Conservation (phyloP, 1,140 invertebrate species). For the Microplitis mediator region DNA sequence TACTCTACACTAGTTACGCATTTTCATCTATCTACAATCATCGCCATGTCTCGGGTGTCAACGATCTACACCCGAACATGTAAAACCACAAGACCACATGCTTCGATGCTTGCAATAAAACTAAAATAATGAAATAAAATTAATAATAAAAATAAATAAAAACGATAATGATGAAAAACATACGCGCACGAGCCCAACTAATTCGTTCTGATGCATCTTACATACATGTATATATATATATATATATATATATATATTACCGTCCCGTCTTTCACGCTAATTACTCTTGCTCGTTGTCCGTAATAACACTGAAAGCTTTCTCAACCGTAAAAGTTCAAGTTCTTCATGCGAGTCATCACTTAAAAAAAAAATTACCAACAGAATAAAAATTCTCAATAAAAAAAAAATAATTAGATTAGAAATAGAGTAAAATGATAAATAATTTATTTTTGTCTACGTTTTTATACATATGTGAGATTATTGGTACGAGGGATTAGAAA, state of each 20-base stretch:
- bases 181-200: constrained; percentile 32
- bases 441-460: no score
- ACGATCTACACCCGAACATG: neutral
- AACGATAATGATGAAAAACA: constrained; percentile 11
- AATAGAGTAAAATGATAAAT: no score
- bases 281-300: constrained; percentile 45
- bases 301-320: constrained; percentile 44
- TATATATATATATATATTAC: no score
- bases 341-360: constrained; percentile 5
- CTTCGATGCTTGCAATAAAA: neutral
- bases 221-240: neutral
- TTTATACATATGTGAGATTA: neutral
- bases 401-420: neutral
- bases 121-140: neutral
- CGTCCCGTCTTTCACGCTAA: constrained; percentile 41
- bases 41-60: neutral
- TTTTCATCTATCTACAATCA: no score
- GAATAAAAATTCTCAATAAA: neutral
- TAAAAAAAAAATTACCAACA: neutral
- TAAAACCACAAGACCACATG: neutral
- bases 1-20: no score
- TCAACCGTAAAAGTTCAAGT: constrained; percentile 42
- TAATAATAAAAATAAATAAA: neutral
- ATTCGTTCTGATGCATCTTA: constrained; percentile 54
- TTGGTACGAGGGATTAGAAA: neutral